These are phyloP conservation scores for Tenebrio molitor DNA, from an alignment of 1,140 invertebrate genomes.

Conservation along the genomic window DNA sequence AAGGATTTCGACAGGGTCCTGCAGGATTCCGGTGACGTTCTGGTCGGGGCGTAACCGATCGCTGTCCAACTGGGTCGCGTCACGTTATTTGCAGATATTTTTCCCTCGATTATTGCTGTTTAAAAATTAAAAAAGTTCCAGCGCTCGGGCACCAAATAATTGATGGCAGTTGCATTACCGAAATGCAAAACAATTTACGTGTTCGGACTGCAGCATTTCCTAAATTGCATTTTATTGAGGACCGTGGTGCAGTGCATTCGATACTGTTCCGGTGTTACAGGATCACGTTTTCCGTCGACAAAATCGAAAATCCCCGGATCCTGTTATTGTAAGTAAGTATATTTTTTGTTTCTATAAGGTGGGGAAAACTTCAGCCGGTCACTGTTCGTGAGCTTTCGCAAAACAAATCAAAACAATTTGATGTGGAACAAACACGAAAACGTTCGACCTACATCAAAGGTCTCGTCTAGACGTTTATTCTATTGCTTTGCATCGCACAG, in stretches of 20 bases:
- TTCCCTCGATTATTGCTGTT: neutral
- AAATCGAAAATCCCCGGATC: neutral
- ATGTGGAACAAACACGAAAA: constrained; percentile 12
- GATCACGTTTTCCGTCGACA: neutral
- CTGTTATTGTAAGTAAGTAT: too few species aligned
- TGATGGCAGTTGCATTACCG: constrained; percentile 20
- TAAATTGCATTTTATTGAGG: constrained; percentile 6
- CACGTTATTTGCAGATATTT: neutral
- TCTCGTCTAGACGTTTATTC: constrained; percentile 31
- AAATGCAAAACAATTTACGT: constrained; percentile 23
- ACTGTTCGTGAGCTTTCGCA: neutral
- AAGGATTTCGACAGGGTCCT: too few species aligned
- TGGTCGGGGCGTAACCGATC: too few species aligned
- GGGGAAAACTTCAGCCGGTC: neutral
- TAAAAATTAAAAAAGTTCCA: neutral
- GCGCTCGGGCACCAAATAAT: neutral
- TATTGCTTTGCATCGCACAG: constrained; percentile 37
- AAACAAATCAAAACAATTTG: constrained; percentile 24
- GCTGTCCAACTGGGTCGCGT: too few species aligned
- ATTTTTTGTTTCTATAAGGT: neutral
- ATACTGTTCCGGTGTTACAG: neutral
- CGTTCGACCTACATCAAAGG: constrained; percentile 34
- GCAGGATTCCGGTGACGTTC: too few species aligned
- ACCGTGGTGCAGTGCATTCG: constrained; percentile 4
- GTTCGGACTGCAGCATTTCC: neutral